Evolutionary conservation across 1,140 invertebrate genomes (phyloP).

Genomic region (Drosophila pachea): DNA sequence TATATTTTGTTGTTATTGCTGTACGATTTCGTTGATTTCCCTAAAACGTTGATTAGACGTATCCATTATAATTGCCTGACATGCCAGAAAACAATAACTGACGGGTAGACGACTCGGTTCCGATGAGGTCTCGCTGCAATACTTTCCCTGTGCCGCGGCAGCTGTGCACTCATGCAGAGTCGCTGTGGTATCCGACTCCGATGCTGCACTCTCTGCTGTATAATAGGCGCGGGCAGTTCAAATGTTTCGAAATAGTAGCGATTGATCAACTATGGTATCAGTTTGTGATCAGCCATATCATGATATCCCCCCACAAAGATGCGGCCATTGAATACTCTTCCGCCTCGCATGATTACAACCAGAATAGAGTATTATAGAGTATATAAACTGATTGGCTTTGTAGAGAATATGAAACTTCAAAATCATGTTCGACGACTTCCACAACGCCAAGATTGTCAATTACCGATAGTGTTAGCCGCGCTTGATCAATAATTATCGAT

Average conservation of each 20-base stretch:
- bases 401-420: slow-evolving; percentile 8
- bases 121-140: slow-evolving; percentile 37
- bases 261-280: slow-evolving; percentile 51
- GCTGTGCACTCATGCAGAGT: slow-evolving; percentile 56
- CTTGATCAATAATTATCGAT: slow-evolving; percentile 76
- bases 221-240: slow-evolving; percentile 22
- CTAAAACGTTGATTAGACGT: slow-evolving; percentile 74
- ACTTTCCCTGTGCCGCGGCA: slow-evolving; percentile 55
- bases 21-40: slow-evolving; percentile 62
- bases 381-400: slow-evolving; percentile 14
- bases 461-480: slow-evolving; percentile 67
- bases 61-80: slow-evolving; percentile 71
- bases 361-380: slow-evolving; percentile 8
- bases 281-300: slow-evolving; percentile 4
- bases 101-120: slow-evolving; percentile 34
- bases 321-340: slow-evolving; percentile 2
- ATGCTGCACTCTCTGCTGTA: slow-evolving; percentile 35
- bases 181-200: slow-evolving; percentile 12
- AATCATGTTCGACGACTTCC: neutral
- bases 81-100: slow-evolving; percentile 60
- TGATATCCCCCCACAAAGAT: neutral
- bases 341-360: too few relatives aligned
- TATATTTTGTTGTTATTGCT: slow-evolving; percentile 33
- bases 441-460: slow-evolving; percentile 67
- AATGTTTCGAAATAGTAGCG: slow-evolving; percentile 33